phyloP scores from a whole-genome alignment of 37 sponge, comb jelly and placozoan genomes.

The Cliona cf. orientalis region DNA sequence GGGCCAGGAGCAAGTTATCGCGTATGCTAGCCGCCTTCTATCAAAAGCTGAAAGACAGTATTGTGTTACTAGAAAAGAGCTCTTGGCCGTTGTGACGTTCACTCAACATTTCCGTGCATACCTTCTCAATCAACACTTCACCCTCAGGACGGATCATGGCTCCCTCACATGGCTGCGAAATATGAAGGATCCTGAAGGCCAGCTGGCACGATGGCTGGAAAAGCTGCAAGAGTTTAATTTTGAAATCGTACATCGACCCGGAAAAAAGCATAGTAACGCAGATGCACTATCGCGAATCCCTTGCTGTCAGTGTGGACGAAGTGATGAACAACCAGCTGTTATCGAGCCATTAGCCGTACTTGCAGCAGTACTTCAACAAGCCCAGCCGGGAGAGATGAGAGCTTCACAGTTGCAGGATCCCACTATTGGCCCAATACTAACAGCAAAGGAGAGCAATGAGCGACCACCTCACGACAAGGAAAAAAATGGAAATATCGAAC shows the following conservation, averaged over 20 bases:
- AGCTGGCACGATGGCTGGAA: slow-evolving; percentile 54
- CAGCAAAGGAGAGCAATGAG: too few species aligned
- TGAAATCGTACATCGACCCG: too few species aligned
- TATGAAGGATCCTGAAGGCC: slow-evolving; percentile 32
- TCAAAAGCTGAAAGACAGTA: slow-evolving; percentile 41
- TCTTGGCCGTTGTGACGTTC: slow-evolving; percentile 37
- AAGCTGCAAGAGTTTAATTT: too few species aligned
- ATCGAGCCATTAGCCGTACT: too few species aligned
- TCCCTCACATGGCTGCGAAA: slow-evolving; percentile 35
- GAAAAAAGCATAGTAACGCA: too few species aligned
- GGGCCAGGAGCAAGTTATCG: slow-evolving; percentile 43
- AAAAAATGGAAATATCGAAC: not conserved
- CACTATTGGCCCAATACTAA: too few species aligned
- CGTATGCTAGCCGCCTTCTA: slow-evolving; percentile 49
- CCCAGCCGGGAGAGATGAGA: too few species aligned
- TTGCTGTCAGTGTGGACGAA: too few species aligned
- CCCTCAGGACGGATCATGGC: slow-evolving; percentile 57
- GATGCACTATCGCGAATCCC: too few species aligned
- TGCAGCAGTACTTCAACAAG: too few species aligned
- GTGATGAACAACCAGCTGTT: too few species aligned
- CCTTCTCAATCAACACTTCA: slow-evolving; percentile 38
- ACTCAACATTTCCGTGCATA: slow-evolving; percentile 42
- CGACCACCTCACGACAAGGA: not conserved
- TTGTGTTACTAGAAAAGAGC: slow-evolving; percentile 61
- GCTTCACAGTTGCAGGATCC: too few species aligned